A percentile compares a stretch with the other conserved stretches of the same genome.
These are phyloP conservation scores for Sarcophaga variegata DNA, from an alignment of 2,888 invertebrate species.

Conservation along the genomic window DNA sequence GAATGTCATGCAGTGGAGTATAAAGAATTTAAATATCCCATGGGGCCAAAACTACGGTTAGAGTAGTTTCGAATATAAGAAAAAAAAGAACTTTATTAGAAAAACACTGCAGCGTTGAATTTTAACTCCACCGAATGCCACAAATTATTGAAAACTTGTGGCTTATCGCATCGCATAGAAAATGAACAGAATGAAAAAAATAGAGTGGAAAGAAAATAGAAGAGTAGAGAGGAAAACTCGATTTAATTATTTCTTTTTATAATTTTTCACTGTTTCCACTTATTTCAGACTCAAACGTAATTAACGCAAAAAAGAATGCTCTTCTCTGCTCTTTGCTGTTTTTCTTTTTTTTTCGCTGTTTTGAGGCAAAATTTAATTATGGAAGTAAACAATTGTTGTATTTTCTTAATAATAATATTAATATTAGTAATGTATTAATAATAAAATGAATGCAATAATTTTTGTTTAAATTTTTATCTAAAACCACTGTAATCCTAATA, in stretches of 20 bases:
- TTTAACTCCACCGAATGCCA: slow-evolving; percentile 59
- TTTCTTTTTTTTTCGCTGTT: background rate
- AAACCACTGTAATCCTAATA: too few relatives aligned
- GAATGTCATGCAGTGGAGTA: slow-evolving; percentile 39
- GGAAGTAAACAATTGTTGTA: too few relatives aligned
- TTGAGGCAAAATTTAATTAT: background rate
- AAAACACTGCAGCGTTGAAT: background rate
- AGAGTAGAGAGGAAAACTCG: too few relatives aligned
- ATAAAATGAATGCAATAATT: too few relatives aligned
- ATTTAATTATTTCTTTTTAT: background rate
- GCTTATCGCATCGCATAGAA: slow-evolving; percentile 53
- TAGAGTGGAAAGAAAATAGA: too few relatives aligned
- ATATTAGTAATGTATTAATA: too few relatives aligned
- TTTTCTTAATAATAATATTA: too few relatives aligned
- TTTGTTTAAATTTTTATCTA: too few relatives aligned
- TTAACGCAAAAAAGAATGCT: slow-evolving; percentile 37
- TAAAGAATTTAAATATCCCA: slow-evolving; percentile 51
- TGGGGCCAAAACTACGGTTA: slow-evolving; percentile 40
- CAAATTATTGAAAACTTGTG: slow-evolving; percentile 66
- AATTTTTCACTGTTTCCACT: background rate
- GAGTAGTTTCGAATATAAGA: slow-evolving; percentile 23
- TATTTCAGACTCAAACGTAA: slow-evolving; percentile 55
- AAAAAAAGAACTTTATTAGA: background rate
- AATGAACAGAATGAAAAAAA: slow-evolving; percentile 48
- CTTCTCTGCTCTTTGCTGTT: background rate